phyloP scores from a whole-genome alignment of 2,888 invertebrate genomes.

The Drosophila parthenogenetica region DNA sequence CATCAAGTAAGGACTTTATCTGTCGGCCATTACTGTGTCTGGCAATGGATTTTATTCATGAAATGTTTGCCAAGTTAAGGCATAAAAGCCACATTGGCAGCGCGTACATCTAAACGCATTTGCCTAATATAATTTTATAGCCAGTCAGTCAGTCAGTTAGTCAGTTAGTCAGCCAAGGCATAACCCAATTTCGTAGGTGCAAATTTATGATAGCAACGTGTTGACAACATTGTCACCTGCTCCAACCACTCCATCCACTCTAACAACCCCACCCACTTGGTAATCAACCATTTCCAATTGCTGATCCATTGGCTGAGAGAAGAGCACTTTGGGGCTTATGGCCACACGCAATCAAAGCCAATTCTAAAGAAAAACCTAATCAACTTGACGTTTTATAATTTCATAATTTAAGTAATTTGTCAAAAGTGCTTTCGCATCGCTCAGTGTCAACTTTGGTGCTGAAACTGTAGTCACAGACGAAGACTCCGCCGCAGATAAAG shows the following conservation, averaged over 20 bases:
- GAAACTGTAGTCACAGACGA: slow-evolving; percentile 3
- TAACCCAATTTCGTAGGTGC: slow-evolving; percentile 65
- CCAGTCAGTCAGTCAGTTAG: slow-evolving; percentile 25
- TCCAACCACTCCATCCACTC: not conserved
- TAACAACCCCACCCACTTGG: not conserved
- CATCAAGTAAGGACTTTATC: slow-evolving; percentile 48
- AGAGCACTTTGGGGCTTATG: slow-evolving; percentile 12
- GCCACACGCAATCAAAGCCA: slow-evolving; percentile 56
- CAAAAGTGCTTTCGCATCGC: slow-evolving; percentile 32
- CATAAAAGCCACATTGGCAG: slow-evolving; percentile 37
- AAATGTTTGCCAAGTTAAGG: slow-evolving; percentile 46
- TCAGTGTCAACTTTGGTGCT: slow-evolving; percentile 24
- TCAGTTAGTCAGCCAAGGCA: slow-evolving; percentile 26
- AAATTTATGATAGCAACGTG: slow-evolving; percentile 72
- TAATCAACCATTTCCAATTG: not conserved
- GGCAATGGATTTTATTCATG: slow-evolving; percentile 55
- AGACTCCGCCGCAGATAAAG: not conserved
- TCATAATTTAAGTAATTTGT: slow-evolving; percentile 69
- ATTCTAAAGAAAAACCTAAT: slow-evolving; percentile 60
- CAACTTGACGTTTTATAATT: slow-evolving; percentile 70
- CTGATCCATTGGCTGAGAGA: slow-evolving; percentile 16
- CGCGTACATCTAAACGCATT: slow-evolving; percentile 43
- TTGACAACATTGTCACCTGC: slow-evolving; percentile 51
- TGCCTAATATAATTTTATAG: slow-evolving; percentile 68
- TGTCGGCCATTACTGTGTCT: slow-evolving; percentile 54